Evolutionary conservation across 1,140 invertebrate species (phyloP), one percentile per base, ranked within the genome.

Genomic region (Solenopsis invicta): DNA sequence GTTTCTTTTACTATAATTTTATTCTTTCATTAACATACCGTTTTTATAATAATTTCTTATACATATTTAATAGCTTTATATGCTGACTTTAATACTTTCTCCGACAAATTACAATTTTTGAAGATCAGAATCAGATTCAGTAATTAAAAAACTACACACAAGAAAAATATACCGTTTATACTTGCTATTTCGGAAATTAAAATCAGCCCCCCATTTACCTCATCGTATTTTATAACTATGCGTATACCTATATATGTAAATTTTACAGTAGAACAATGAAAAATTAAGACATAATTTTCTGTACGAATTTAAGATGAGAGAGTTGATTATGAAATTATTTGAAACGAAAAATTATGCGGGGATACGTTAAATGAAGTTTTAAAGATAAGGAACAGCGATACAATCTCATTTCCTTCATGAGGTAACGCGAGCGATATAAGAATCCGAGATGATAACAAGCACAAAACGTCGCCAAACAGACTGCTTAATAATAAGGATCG

Each of bases 401-500:
- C 37, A 18, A 74, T 82, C 41, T 21, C 41, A 61, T 74, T 82
- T 82, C 41, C 24, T 45, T 61, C 13, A 12, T 21, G n/a, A 71
- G 48, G 3, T 52, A 56, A 45, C n/a, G 34, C 56, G 16, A 21
- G 10, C 37, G 24, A 48, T 16, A 4, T 34, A 24, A 45, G 37
- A 5, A 82, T 48, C 69, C 13, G 4, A 45, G 37, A 56, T 59
- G 41, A 74, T 82, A 61, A 61, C 24, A 18, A 61, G 61, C 54
- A 50, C 67, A 37, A 59, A 81, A 78, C 48, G 77, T 21, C 48
- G 21, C n/a, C 52, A 24, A 59, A 52, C 16, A 85, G 45, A 75
- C 37, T 29, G 54, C 69, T 81, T 88, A 74, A 90, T 88, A 74
- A 90, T 67, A 80, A 88, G 29, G 48, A 50, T 24, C 18, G 2